Conservation (phyloP, 1,140 invertebrate genomes). For the Whitmania pigra region DNA sequence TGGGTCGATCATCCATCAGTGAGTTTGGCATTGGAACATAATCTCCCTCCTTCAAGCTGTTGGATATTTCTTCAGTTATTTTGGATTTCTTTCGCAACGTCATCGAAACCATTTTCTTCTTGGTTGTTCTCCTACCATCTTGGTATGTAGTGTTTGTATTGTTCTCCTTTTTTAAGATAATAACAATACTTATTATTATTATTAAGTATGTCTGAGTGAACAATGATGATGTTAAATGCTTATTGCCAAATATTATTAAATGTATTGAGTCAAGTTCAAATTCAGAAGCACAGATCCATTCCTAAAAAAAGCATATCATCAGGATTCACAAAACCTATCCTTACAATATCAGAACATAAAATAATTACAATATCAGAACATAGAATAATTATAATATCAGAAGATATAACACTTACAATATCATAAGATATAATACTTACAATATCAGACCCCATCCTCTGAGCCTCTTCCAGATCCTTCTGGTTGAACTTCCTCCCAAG, state of each 20-base stretch:
- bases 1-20: slow-evolving; percentile 86
- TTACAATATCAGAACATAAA: no score
- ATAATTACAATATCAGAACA: slow-evolving; percentile 11
- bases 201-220: no score
- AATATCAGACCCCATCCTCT: slow-evolving; percentile 17
- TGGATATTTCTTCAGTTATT: slow-evolving; percentile 19
- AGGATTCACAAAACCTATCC: no score
- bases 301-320: no score
- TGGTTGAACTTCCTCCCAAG: slow-evolving; percentile 84
- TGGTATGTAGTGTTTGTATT: background rate
- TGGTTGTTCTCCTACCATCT: background rate
- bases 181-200: no score
- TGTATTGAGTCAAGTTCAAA: no score
- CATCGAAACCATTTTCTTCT: slow-evolving; percentile 19
- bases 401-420: no score
- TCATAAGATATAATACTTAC: background rate
- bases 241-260: no score
- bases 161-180: slow-evolving; percentile 1
- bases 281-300: no score
- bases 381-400: no score
- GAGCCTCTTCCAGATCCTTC: slow-evolving; percentile 26
- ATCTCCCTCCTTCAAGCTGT: slow-evolving; percentile 27
- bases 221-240: no score
- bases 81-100: slow-evolving; percentile 18
- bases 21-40: slow-evolving; percentile 57